Evolutionary conservation across 2,113 vertebrate species (phyloP).

Genomic region (Odocoileus virginianus): DNA sequence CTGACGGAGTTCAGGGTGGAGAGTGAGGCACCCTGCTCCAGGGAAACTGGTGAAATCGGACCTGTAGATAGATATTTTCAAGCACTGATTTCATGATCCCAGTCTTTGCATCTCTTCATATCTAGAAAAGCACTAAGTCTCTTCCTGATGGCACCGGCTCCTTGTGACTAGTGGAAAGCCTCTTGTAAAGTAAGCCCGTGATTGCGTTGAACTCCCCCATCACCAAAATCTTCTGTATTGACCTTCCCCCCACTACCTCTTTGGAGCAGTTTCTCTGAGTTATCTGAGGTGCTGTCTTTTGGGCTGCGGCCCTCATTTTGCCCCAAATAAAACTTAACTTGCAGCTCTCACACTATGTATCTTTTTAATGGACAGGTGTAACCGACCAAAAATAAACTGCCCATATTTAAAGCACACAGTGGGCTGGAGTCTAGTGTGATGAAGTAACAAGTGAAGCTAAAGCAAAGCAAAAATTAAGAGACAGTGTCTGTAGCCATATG

Average conservation of each 20-base stretch:
- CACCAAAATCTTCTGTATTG: not conserved
- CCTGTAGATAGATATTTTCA: not conserved
- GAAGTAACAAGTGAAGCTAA: not conserved
- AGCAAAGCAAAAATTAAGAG: not conserved
- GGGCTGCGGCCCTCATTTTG: not conserved
- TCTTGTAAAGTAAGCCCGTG: not conserved
- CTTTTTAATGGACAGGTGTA: not conserved
- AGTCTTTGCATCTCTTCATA: not conserved
- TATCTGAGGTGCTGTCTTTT: not conserved
- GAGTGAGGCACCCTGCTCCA: not conserved
- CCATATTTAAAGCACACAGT: not conserved
- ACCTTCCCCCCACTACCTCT: not conserved
- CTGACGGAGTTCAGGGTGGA: not conserved
- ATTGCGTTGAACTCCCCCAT: accelerated
- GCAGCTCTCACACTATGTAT: not conserved
- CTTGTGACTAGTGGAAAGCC: not conserved
- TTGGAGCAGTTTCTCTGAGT: not conserved
- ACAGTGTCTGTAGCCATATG: not conserved
- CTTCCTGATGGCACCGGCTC: not conserved
- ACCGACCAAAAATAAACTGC: not conserved
- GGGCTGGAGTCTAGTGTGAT: too few species aligned
- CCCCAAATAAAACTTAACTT: not conserved
- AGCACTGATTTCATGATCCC: not conserved
- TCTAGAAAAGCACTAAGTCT: not conserved
- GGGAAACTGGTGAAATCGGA: not conserved